Conservation (phyloP, 2,113 vertebrate genomes). For the Colius striatus region DNA sequence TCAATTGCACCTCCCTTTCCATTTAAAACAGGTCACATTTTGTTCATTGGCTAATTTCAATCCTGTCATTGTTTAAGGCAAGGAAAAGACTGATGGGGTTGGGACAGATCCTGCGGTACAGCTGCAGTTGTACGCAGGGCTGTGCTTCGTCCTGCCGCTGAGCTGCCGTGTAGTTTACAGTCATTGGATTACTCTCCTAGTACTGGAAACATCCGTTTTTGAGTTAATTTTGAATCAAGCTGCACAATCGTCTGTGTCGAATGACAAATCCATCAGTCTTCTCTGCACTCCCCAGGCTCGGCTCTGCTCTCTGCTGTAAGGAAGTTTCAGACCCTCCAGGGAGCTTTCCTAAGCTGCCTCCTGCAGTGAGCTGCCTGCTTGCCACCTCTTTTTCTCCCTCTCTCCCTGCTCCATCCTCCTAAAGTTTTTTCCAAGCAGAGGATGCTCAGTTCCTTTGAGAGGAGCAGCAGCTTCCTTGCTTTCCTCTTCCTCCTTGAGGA, state of each 20-base stretch:
- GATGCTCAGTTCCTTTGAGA: background rate
- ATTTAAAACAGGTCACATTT: background rate
- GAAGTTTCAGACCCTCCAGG: background rate
- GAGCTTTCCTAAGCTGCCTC: background rate
- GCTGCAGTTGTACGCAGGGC: background rate
- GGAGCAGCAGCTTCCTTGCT: background rate
- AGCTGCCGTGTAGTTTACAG: background rate
- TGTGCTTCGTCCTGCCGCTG: background rate
- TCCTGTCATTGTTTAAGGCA: background rate
- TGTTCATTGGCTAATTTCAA: background rate
- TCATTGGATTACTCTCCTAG: background rate
- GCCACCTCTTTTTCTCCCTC: background rate
- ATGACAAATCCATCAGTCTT: slow-evolving; percentile 7
- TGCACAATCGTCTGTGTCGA: background rate
- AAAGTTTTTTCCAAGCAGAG: background rate
- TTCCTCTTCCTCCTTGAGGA: background rate
- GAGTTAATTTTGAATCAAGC: background rate
- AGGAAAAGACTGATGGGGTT: background rate
- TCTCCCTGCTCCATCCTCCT: background rate
- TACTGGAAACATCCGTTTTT: background rate
- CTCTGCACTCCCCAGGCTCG: background rate
- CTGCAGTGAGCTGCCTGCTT: background rate
- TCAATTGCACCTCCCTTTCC: background rate
- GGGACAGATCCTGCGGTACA: background rate
- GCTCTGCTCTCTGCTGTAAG: background rate